These are phyloP conservation scores for Cetonia aurata DNA, from an alignment of 2,888 invertebrate species.

Conservation along the genomic window DNA sequence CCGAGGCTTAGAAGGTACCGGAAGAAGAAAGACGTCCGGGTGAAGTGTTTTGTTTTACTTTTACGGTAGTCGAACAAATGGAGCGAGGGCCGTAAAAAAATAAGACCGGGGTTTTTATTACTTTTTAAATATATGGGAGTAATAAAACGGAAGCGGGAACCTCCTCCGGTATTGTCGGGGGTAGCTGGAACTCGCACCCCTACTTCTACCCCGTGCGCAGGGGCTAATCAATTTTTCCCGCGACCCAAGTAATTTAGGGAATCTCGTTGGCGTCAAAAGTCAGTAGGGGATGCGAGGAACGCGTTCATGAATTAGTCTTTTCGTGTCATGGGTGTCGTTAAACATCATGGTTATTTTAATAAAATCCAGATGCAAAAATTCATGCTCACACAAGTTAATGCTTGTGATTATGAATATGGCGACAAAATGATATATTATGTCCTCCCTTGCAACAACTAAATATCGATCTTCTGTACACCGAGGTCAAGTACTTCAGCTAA, in stretches of 20 bases:
- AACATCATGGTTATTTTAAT: too few relatives aligned
- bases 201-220: background rate
- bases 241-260: slow-evolving; percentile 28
- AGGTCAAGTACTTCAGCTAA: too few relatives aligned
- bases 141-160: slow-evolving; percentile 41
- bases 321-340: too few relatives aligned
- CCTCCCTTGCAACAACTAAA: too few relatives aligned
- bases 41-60: slow-evolving; percentile 40
- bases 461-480: too few relatives aligned
- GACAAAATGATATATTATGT: too few relatives aligned
- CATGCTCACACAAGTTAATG: too few relatives aligned
- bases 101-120: slow-evolving; percentile 37
- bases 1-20: background rate
- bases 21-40: background rate
- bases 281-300: background rate
- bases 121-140: slow-evolving; percentile 44
- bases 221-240: slow-evolving; percentile 32
- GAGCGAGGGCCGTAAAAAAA: slow-evolving; percentile 39
- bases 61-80: slow-evolving; percentile 41
- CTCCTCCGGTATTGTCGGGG: slow-evolving; percentile 12
- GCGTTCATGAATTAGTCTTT: background rate
- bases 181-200: background rate
- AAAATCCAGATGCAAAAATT: too few relatives aligned
- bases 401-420: too few relatives aligned
- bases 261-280: background rate